Evolutionary conservation across 1,140 invertebrate species (phyloP).

Genomic region (Drosophila tropicalis): DNA sequence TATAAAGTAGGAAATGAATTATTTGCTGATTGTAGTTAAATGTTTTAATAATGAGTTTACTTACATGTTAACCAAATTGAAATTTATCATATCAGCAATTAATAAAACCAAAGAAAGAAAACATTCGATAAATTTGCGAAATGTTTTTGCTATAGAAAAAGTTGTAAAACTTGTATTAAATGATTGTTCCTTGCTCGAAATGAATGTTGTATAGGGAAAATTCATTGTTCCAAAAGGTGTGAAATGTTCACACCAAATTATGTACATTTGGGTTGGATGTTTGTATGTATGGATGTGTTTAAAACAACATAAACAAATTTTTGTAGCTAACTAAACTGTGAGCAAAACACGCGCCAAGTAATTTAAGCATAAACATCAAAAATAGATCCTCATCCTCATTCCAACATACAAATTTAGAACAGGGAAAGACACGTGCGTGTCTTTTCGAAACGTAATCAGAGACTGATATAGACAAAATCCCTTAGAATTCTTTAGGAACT

Average conservation of each 20-base stretch:
- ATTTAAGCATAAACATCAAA: constrained; percentile 7
- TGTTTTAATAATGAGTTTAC: too few relatives aligned
- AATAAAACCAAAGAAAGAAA: too few relatives aligned
- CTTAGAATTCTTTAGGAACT: not conserved
- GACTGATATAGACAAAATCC: not conserved
- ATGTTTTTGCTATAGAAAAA: too few relatives aligned
- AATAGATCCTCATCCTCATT: constrained; percentile 1
- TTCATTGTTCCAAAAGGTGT: not conserved
- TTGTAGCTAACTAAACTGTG: not conserved
- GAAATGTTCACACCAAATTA: not conserved
- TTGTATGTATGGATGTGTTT: not conserved
- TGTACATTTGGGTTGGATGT: not conserved
- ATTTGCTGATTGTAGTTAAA: too few relatives aligned
- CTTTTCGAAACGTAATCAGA: not conserved
- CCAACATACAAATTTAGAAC: constrained; percentile 5
- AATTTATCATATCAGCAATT: too few relatives aligned
- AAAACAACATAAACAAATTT: constrained; percentile 12
- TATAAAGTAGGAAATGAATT: not conserved
- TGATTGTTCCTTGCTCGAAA: too few relatives aligned
- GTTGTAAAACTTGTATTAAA: too few relatives aligned
- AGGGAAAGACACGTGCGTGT: constrained; percentile 5
- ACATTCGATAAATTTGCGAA: too few relatives aligned
- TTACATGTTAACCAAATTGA: too few relatives aligned
- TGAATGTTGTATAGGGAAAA: not conserved
- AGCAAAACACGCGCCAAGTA: constrained; percentile 10